These are phyloP conservation scores for Osmerus mordax DNA, from an alignment of 2,113 vertebrate species.

Conservation along the genomic window DNA sequence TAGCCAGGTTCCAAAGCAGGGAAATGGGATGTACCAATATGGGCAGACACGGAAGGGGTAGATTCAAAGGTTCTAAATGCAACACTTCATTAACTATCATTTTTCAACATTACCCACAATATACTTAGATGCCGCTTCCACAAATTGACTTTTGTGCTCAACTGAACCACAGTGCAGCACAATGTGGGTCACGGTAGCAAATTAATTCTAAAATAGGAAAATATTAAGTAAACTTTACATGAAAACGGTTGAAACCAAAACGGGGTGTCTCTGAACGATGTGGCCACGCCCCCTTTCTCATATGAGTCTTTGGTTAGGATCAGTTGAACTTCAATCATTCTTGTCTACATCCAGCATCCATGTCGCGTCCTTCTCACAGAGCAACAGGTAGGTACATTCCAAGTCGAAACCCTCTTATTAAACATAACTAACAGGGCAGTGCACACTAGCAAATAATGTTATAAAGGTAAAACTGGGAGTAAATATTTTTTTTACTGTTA, in stretches of 20 bases:
- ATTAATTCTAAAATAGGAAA: background rate
- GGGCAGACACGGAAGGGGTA: background rate
- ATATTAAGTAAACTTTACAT: background rate
- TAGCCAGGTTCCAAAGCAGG: background rate
- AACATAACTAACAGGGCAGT: too few relatives aligned
- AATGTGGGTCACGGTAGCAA: background rate
- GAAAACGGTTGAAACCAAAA: too few relatives aligned
- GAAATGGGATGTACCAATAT: conserved; percentile 30
- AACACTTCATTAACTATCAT: too few relatives aligned
- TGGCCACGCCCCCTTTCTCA: background rate
- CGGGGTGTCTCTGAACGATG: too few relatives aligned
- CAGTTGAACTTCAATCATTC: background rate
- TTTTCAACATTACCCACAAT: too few relatives aligned
- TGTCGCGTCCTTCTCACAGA: background rate
- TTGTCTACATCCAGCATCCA: background rate
- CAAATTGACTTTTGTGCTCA: too few relatives aligned
- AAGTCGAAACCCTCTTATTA: background rate
- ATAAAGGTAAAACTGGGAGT: too few relatives aligned
- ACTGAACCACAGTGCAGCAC: too few relatives aligned
- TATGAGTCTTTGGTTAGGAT: background rate
- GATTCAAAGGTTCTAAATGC: background rate
- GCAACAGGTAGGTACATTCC: background rate
- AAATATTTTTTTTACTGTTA: too few relatives aligned
- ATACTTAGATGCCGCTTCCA: too few relatives aligned
- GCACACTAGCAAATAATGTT: too few relatives aligned